phyloP scores from a whole-genome alignment of 1,140 invertebrate species.

The Uloborus diversus region DNA sequence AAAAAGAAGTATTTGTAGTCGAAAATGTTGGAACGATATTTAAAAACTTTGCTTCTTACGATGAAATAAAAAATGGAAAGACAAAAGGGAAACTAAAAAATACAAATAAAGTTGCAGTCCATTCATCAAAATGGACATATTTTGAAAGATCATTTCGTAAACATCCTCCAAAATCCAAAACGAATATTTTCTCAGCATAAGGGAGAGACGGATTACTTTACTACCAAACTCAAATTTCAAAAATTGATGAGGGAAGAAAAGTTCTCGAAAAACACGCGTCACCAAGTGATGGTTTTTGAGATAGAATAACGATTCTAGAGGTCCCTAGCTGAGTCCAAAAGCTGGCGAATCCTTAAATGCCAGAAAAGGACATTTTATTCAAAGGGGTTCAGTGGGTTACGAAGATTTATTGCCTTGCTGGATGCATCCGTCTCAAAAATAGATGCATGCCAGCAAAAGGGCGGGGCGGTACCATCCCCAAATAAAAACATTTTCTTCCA shows the following conservation, averaged over 20 bases:
- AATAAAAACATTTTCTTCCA: slow-evolving; percentile 53
- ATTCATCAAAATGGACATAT: neutral
- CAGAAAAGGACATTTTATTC: slow-evolving; percentile 50
- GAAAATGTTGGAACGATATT: neutral
- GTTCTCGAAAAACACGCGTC: no score
- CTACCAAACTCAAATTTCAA: neutral
- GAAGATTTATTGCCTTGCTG: slow-evolving; percentile 49
- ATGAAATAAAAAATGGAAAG: neutral
- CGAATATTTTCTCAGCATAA: neutral
- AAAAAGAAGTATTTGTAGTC: neutral
- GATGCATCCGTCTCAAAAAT: slow-evolving; percentile 32
- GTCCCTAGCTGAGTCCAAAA: slow-evolving; percentile 20
- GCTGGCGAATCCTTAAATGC: slow-evolving; percentile 30
- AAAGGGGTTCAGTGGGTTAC: slow-evolving; percentile 49
- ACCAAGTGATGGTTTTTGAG: neutral
- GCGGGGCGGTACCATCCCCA: neutral
- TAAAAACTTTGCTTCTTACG: neutral
- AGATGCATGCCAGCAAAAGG: slow-evolving; percentile 36
- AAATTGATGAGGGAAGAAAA: neutral
- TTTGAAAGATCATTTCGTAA: neutral
- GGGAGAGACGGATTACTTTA: neutral
- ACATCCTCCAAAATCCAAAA: neutral
- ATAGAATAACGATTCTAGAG: neutral
- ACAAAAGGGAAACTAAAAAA: neutral
- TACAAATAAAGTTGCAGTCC: neutral